Conservation (phyloP, 2,888 invertebrate species). For the Arctia plantaginis region DNA sequence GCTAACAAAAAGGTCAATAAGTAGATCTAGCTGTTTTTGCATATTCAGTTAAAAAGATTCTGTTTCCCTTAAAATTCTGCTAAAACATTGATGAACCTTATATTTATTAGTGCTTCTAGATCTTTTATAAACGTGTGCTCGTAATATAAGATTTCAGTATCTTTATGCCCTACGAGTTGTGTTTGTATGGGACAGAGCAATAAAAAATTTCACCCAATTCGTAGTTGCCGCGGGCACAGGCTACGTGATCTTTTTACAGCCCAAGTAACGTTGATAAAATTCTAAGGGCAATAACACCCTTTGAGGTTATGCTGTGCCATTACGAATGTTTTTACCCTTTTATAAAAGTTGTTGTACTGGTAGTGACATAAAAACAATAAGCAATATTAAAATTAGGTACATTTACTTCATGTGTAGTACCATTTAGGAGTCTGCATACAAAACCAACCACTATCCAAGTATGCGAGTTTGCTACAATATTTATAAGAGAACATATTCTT, state of each 20-base stretch:
- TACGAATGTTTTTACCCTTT: not conserved
- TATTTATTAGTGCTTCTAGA: not conserved
- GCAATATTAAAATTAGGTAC: not conserved
- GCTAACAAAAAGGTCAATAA: too few species aligned
- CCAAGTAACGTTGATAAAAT: conserved; percentile 31
- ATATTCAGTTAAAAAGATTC: too few species aligned
- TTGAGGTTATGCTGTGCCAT: conserved; percentile 8
- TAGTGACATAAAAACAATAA: not conserved
- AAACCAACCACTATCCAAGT: too few species aligned
- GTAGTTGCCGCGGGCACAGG: conserved; percentile 28
- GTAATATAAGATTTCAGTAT: conserved; percentile 16
- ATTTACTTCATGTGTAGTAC: too few species aligned
- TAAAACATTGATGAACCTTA: not conserved
- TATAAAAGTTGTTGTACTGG: not conserved
- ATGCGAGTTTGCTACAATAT: too few species aligned
- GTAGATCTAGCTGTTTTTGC: too few species aligned
- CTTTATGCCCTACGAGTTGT: conserved; percentile 5
- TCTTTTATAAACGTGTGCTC: not conserved
- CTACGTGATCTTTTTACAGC: conserved; percentile 35
- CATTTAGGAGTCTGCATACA: too few species aligned
- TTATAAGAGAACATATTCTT: too few species aligned
- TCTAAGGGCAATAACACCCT: conserved; percentile 28
- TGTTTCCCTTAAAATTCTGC: not conserved
- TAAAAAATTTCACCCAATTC: conserved; percentile 35
- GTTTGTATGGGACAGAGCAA: conserved; percentile 25